Evolutionary conservation across 1,140 invertebrate genomes (phyloP), one percentile per base, ranked within the genome.

Genomic region (Lerema accius): DNA sequence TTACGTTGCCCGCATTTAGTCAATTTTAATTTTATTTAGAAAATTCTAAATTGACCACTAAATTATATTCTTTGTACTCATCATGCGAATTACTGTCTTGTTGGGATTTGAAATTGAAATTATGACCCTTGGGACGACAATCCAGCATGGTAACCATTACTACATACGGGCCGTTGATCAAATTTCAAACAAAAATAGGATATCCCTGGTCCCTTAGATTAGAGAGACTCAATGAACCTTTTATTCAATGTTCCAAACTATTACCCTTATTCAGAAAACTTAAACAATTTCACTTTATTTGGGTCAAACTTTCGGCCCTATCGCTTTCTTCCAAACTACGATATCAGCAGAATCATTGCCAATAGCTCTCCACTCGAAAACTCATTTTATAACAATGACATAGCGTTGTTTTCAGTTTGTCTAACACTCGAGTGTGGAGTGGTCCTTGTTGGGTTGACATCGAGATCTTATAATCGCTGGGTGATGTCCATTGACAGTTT

Each of bases 241-340:
- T 32, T 32, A 32, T 32, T 32, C 3, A 32, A 32, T 9, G 28
- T 32, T 23, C 19, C 19, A 5, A 23, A 23, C 19, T 23, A 23
- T 23, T 5, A 13, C 49, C 32, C 16, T 35, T 19, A 35, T 28
- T 51, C 10, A 17, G 49, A 32, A 28, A 43, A 55, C 39, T 55
- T 23, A 55, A 55, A 55, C 16, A 53, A 53, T 53, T 40, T 10
- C 39, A 43, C 42, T 55, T 37, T 55, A 55, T 55, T 16, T 55
- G 37, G 51, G 51, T 55, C 51, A 55, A 43, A 55, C 51, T 42
- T 19, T 55, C 6, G 14, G 16, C 16, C 37, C 14, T 43, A 43
- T 43, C 19, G 37, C 39, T 55, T 53, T 53, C 28, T 53, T 15
- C 23, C 51, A 26, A 55, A 43, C 23, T 10, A 14, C 39, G 6